Conservation (phyloP, 2,113 vertebrate genomes). For the Coptodon rendalli region DNA sequence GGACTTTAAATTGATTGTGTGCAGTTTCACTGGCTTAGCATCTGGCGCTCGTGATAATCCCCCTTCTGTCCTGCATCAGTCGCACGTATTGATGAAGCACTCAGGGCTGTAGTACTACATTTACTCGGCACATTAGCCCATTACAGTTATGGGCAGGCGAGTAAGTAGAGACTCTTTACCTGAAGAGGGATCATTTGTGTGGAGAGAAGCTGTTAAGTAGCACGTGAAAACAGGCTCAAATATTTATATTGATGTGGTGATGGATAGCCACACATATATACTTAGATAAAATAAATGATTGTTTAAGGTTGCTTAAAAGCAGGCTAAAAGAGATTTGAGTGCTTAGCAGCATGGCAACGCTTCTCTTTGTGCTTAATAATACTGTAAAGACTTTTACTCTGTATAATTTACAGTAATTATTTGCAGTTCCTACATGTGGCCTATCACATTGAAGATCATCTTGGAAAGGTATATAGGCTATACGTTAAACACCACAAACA, state of each 20-base stretch:
- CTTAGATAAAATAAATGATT: neutral
- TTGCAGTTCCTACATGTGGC: neutral
- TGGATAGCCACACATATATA: neutral
- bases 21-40: conserved; percentile 67
- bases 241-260: neutral
- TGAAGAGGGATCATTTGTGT: conserved; percentile 52
- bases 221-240: neutral
- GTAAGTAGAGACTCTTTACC: conserved; percentile 55
- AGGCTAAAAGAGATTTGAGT: neutral
- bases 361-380: neutral
- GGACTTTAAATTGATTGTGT: conserved; percentile 56
- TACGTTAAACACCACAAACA: neutral
- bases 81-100: conserved; percentile 66
- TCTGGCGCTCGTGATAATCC: conserved; percentile 66
- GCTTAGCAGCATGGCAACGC: neutral
- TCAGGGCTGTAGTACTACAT: conserved; percentile 54
- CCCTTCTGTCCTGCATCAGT: conserved; percentile 61
- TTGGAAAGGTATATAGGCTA: neutral
- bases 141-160: conserved; percentile 53
- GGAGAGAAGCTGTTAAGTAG: neutral
- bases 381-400: neutral
- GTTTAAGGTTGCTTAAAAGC: neutral
- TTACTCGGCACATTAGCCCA: conserved; percentile 60
- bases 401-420: neutral
- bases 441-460: neutral